These are phyloP conservation scores for Pyralis farinalis DNA, from an alignment of 2,888 invertebrate species.

Conservation along the genomic window DNA sequence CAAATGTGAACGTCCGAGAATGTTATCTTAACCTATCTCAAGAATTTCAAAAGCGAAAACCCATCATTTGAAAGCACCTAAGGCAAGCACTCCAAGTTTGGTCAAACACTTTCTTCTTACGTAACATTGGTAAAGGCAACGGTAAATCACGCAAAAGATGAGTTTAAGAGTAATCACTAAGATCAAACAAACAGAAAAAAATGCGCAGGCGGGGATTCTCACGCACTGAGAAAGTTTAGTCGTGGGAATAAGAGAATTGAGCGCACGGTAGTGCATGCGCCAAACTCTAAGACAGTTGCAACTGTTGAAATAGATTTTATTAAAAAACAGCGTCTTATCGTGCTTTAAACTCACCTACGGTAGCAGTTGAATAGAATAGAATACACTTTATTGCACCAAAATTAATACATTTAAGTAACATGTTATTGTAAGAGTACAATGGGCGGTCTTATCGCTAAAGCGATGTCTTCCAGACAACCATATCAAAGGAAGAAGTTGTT, in stretches of 20 bases:
- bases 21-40: background rate
- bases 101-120: background rate
- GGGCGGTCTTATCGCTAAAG: too few species aligned
- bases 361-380: too few species aligned
- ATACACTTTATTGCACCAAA: too few species aligned
- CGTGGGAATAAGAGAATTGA: background rate
- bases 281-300: background rate
- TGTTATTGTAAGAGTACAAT: too few species aligned
- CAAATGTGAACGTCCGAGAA: background rate
- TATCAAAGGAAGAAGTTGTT: too few species aligned
- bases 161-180: background rate
- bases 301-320: too few species aligned
- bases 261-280: background rate
- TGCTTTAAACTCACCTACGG: too few species aligned
- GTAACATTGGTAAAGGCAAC: background rate
- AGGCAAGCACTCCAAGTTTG: background rate
- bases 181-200: background rate
- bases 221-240: background rate
- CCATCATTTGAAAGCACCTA: background rate
- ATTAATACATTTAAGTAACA: too few species aligned
- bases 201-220: background rate
- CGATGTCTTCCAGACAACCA: too few species aligned
- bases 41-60: background rate
- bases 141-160: constrained; percentile 2
- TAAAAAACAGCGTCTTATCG: too few species aligned